phyloP scores from a whole-genome alignment of 2,888 invertebrate genomes.

The Yponomeuta sedellus region DNA sequence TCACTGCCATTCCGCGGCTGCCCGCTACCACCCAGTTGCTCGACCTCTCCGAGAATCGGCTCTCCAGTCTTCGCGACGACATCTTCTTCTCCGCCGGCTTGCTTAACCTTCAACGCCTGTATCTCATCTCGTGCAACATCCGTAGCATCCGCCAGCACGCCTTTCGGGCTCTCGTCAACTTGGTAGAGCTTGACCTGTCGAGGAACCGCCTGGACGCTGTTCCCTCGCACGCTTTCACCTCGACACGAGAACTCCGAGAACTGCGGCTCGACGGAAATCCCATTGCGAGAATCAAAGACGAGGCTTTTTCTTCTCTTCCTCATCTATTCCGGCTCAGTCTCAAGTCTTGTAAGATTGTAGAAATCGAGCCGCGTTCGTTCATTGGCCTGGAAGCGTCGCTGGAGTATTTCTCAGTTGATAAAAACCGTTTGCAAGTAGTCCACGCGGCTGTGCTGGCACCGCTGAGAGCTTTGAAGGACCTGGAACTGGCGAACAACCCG shows the following conservation, averaged over 20 bases:
- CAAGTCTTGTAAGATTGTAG: conserved; percentile 81
- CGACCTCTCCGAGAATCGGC: conserved; percentile 84
- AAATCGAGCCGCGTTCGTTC: conserved; percentile 83
- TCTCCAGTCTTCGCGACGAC: conserved; percentile 80
- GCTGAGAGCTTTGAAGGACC: conserved; percentile 81
- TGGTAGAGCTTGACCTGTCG: conserved; percentile 88
- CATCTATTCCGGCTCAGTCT: conserved; percentile 84
- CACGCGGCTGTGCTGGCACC: conserved; percentile 81
- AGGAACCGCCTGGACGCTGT: conserved; percentile 81
- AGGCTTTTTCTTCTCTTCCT: conserved; percentile 80
- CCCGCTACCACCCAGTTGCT: conserved; percentile 88
- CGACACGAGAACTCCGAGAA: conserved; percentile 84
- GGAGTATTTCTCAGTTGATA: conserved; percentile 86
- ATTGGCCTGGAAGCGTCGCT: conserved; percentile 82
- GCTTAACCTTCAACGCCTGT: conserved; percentile 87
- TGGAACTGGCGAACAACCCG: conserved; percentile 86
- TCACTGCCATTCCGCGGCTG: conserved; percentile 81
- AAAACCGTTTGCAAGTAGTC: conserved; percentile 82
- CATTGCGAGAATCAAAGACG: conserved; percentile 81
- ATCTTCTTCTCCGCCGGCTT: conserved; percentile 85
- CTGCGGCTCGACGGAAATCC: conserved; percentile 85
- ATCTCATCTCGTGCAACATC: conserved; percentile 82
- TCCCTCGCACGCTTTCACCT: conserved; percentile 84
- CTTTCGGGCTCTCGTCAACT: conserved; percentile 85
- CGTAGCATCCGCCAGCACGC: conserved; percentile 82